Conservation (phyloP, 2,113 vertebrate species). For the Phrynosoma platyrhinos region DNA sequence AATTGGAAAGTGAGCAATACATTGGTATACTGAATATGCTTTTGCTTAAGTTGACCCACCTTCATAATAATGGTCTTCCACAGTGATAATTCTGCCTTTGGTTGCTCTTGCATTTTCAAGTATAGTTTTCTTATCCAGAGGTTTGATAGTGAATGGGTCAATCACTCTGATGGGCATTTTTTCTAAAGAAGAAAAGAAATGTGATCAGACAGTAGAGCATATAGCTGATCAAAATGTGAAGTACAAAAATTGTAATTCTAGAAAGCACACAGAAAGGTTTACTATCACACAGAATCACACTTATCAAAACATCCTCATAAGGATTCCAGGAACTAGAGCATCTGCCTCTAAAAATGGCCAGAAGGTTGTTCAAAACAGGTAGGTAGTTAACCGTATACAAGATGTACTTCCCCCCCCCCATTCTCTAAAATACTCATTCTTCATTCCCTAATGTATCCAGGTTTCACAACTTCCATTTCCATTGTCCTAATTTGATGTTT, state of each 20-base stretch:
- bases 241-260: background rate
- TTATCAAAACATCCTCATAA: background rate
- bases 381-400: background rate
- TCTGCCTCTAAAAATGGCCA: background rate
- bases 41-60: slow-evolving; percentile 71
- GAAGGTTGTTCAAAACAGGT: background rate
- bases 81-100: slow-evolving; percentile 90
- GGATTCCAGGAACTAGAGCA: slow-evolving; percentile 2
- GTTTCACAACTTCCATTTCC: background rate
- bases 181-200: slow-evolving; percentile 76
- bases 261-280: background rate
- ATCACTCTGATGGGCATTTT: slow-evolving; percentile 87
- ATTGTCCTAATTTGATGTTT: background rate
- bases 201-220: background rate
- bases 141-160: slow-evolving; percentile 95
- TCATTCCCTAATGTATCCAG: background rate
- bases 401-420: background rate
- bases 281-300: background rate
- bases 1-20: background rate
- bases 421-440: background rate
- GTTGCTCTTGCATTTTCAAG: slow-evolving; percentile 88
- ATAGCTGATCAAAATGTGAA: slow-evolving; percentile 6
- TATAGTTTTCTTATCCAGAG: slow-evolving; percentile 91
- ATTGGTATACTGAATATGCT: no score
- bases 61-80: slow-evolving; percentile 96